Conservation (phyloP, 2,797 vertebrate genomes). For the Falco concolor region DNA sequence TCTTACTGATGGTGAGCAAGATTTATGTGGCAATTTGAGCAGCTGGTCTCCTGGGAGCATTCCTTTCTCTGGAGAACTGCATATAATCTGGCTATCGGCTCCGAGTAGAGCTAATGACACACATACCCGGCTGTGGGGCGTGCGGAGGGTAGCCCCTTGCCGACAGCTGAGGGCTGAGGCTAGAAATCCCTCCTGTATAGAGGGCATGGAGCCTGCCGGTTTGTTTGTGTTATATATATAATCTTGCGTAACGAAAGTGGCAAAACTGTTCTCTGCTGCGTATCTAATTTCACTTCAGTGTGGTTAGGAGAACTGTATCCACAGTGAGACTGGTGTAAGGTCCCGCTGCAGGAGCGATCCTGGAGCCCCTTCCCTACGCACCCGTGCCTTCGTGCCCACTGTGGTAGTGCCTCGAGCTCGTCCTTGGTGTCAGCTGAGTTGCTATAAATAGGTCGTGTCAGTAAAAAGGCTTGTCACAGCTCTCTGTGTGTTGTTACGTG, state of each 20-base stretch:
- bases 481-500: not conserved
- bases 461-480: not conserved
- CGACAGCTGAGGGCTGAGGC: rapidly evolving
- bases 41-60: not conserved
- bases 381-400: not conserved
- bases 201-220: rapidly evolving
- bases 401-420: rapidly evolving
- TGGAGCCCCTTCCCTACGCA: rapidly evolving
- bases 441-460: not conserved
- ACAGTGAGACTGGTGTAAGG: rapidly evolving
- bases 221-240: not conserved
- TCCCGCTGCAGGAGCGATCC: not conserved
- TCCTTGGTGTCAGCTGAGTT: too few relatives aligned
- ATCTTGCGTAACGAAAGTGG: rapidly evolving
- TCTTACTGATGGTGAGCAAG: not conserved
- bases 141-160: not conserved
- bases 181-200: not conserved
- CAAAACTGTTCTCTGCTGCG: not conserved
- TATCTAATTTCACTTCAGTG: rapidly evolving
- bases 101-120: not conserved
- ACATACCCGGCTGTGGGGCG: rapidly evolving
- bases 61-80: not conserved
- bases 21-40: constrained; percentile 1
- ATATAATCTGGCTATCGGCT: not conserved
- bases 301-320: rapidly evolving